phyloP scores from a whole-genome alignment of 1,140 invertebrate species.

The Neodiprion virginianus region DNA sequence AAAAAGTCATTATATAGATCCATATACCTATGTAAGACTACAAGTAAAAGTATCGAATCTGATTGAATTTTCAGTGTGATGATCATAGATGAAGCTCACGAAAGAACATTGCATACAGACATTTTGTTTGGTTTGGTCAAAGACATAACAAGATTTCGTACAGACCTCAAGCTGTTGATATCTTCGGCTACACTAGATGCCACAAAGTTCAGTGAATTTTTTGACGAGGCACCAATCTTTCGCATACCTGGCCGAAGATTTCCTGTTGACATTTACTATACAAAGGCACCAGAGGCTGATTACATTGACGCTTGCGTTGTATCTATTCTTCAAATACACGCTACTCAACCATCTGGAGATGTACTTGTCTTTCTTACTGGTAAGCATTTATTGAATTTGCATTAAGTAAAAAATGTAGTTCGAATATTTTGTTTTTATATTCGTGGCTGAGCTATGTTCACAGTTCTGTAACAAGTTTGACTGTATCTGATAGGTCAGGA shows the following conservation, averaged over 20 bases:
- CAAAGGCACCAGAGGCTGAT: slow-evolving; percentile 98
- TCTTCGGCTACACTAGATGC: slow-evolving; percentile 98
- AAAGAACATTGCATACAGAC: slow-evolving; percentile 97
- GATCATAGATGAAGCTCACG: slow-evolving; percentile 99
- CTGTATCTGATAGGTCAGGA: slow-evolving; percentile 66
- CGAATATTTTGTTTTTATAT: not conserved
- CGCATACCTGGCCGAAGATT: slow-evolving; percentile 89
- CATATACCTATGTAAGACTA: too few species aligned
- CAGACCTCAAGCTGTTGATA: slow-evolving; percentile 95
- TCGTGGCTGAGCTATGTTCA: slow-evolving; percentile 2
- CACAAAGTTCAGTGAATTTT: slow-evolving; percentile 97
- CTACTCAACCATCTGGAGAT: slow-evolving; percentile 94
- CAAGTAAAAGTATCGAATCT: not conserved
- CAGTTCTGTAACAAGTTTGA: slow-evolving; percentile 7
- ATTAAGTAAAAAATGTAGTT: not conserved
- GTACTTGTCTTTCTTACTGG: slow-evolving; percentile 97
- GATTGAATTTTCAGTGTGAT: slow-evolving; percentile 78
- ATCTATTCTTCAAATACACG: slow-evolving; percentile 97
- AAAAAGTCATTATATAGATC: too few species aligned
- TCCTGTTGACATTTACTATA: slow-evolving; percentile 98
- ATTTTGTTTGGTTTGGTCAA: slow-evolving; percentile 98
- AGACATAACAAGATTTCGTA: slow-evolving; percentile 94
- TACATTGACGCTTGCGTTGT: slow-evolving; percentile 98
- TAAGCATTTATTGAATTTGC: slow-evolving; percentile 18
- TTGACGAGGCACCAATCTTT: slow-evolving; percentile 98